Evolutionary conservation across 2,113 vertebrate species (phyloP).

Genomic region (Boulengeromyrus knoepffleri): DNA sequence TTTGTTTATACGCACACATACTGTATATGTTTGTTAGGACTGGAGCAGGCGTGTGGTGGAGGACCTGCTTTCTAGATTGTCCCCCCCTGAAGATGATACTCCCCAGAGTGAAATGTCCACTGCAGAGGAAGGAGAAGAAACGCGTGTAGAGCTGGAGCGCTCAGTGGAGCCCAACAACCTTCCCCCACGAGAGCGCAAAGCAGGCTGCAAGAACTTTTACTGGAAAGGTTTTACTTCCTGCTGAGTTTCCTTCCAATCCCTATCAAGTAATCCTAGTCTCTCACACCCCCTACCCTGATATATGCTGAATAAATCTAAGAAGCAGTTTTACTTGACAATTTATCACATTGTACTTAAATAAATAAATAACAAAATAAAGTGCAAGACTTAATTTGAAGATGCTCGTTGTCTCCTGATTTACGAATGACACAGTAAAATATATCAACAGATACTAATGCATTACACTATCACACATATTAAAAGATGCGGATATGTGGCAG

Average conservation of each 20-base stretch:
- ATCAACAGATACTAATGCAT: not conserved
- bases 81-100: conserved; percentile 43
- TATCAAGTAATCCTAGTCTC: not conserved
- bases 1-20: not conserved
- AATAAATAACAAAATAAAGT: conserved; percentile 25
- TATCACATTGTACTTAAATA: conserved; percentile 21
- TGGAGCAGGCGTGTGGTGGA: conserved; percentile 56
- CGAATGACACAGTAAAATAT: not conserved
- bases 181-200: conserved; percentile 58
- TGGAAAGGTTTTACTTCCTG: conserved; percentile 70
- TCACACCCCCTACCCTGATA: not conserved
- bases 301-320: not conserved
- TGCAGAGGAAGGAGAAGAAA: conserved; percentile 42
- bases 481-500: not conserved
- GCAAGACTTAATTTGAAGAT: conserved; percentile 13
- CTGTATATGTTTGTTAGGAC: conserved; percentile 44
- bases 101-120: conserved; percentile 65
- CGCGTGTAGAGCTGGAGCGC: conserved; percentile 48
- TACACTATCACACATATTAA: not conserved
- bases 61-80: conserved; percentile 56
- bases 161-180: conserved; percentile 51
- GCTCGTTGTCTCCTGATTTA: not conserved
- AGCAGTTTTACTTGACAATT: conserved; percentile 7
- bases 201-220: conserved; percentile 71
- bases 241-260: conserved; percentile 28